Evolutionary conservation across 2,113 vertebrate genomes (phyloP).

Genomic region (Setophaga kirtlandii): DNA sequence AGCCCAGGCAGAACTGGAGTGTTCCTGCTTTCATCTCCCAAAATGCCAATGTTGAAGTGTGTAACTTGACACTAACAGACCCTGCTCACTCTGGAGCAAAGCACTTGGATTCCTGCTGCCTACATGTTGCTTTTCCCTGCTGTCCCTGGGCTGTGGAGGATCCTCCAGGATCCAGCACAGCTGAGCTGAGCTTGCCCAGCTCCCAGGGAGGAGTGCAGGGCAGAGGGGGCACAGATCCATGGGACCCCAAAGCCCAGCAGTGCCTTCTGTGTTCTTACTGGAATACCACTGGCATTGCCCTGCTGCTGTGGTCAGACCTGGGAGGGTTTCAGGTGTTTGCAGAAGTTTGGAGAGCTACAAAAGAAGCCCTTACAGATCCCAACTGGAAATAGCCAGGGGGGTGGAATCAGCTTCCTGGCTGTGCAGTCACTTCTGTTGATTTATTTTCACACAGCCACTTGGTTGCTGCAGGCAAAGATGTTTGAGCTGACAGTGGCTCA

Average conservation of each 20-base stretch:
- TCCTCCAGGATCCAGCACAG: neutral
- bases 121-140: neutral
- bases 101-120: neutral
- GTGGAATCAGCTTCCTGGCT: neutral
- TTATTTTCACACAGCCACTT: neutral
- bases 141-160: neutral
- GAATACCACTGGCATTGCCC: neutral
- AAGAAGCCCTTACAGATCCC: neutral
- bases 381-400: neutral
- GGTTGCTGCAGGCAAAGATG: neutral
- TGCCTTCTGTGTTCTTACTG: neutral
- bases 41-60: neutral
- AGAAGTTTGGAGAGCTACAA: neutral
- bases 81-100: neutral
- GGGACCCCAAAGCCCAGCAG: neutral
- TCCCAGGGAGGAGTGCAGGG: neutral
- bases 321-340: neutral
- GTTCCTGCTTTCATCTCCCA: constrained; percentile 11
- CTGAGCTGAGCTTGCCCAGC: neutral
- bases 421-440: neutral
- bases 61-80: neutral
- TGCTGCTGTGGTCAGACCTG: neutral
- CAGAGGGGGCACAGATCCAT: accelerated
- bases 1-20: neutral
- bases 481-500: neutral